Evolutionary conservation across 1,140 invertebrate species (phyloP), one percentile per base, ranked within the genome.

Genomic region (Bombus sibiricus): DNA sequence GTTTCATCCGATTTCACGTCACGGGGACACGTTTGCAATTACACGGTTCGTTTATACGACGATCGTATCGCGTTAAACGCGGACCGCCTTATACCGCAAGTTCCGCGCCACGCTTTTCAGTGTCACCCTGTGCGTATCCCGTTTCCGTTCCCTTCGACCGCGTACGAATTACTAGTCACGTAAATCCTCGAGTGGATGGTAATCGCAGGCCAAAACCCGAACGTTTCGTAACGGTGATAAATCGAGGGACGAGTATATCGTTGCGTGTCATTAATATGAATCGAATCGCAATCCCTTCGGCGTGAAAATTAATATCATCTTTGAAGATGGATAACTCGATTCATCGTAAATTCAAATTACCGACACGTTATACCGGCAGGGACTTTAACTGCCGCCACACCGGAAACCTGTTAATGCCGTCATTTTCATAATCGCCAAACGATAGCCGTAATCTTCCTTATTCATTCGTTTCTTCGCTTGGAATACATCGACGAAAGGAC

Each of bases 1-100:
- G 69, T 82, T 86, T 84, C 64, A 72, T 79, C 77, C 66, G 78
- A 82, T 86, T 89, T 86, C 75, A 75, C 80, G 87, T 86, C 84
- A 81, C 34, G 71, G 53, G 69, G 66, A 89, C 74, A 89, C 72
- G 85, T 86, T 80, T 68, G 81, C 88, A 89, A 89, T 89, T 89
- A 89, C 83, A 81, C 71, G 83, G 69, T 68, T 81, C 83, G 83
- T 85, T 85, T 85, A 25, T 81, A 81, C 69, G 83, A 25, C 71
- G 83, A 81, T 85, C 77, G 78, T 81, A 85, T 85, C 77, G 71
- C 71, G 66, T 41, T 47, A 32, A 47, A 22, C 34, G 75, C 13
- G 66, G 28, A n/a, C 37, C 43, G 78, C 83, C 83, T 84, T 85
- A 85, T 32, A 72, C 13, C 83, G 34, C 34, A 62, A 57, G 59